phyloP scores from a whole-genome alignment of 2,888 invertebrate genomes.

The Odontomyia ornata region DNA sequence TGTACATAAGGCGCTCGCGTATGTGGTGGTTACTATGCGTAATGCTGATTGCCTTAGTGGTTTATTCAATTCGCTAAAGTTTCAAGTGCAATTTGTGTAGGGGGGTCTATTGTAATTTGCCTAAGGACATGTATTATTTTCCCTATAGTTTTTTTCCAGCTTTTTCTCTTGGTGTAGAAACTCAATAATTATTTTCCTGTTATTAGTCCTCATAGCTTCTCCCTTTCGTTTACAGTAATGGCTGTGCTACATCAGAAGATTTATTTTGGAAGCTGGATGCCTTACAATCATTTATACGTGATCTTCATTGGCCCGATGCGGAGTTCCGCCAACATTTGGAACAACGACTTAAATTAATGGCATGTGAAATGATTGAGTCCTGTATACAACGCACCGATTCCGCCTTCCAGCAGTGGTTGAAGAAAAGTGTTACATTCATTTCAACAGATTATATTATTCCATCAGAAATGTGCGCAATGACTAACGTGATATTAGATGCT shows the following conservation, averaged over 20 bases:
- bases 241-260: constrained; percentile 98
- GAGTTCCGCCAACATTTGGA: constrained; percentile 97
- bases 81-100: too few species aligned
- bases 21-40: too few species aligned
- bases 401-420: constrained; percentile 91
- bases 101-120: too few species aligned
- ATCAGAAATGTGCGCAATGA: constrained; percentile 98
- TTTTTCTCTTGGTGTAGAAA: too few species aligned
- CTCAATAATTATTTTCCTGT: too few species aligned
- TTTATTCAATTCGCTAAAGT: too few species aligned
- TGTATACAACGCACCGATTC: constrained; percentile 91
- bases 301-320: constrained; percentile 98
- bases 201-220: too few species aligned
- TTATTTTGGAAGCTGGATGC: constrained; percentile 99
- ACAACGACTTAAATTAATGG: constrained; percentile 96
- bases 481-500: constrained; percentile 97
- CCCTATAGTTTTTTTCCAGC: too few species aligned
- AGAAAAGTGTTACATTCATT: constrained; percentile 91
- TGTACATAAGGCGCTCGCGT: too few species aligned
- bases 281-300: constrained; percentile 95
- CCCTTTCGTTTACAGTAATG: constrained; percentile 76
- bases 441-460: constrained; percentile 98
- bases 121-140: too few species aligned
- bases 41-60: too few species aligned
- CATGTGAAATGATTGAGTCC: constrained; percentile 98